A percentile compares a stretch with the other conserved stretches of the same genome.
Evolutionary conservation across 2,797 vertebrate species (phyloP).

Genomic region (Tangara arthus): DNA sequence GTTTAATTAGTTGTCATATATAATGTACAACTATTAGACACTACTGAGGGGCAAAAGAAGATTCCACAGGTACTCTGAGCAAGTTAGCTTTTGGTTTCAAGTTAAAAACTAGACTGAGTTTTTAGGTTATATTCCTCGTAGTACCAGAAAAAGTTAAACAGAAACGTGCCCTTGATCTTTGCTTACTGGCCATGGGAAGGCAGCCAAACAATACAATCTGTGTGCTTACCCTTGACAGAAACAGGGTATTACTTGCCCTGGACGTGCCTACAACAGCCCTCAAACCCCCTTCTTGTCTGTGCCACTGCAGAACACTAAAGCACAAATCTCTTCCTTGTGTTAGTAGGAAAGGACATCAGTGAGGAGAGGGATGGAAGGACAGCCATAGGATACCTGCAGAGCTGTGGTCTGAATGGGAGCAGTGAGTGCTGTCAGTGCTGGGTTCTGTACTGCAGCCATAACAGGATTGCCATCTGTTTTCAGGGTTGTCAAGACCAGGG

Average conservation of each 20-base stretch:
- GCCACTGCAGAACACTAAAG: neutral
- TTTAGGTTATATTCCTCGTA: neutral
- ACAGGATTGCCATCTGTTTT: slow-evolving; percentile 92
- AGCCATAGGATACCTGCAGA: slow-evolving; percentile 83
- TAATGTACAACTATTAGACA: neutral
- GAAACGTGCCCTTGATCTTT: slow-evolving; percentile 36
- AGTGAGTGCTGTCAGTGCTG: slow-evolving; percentile 86
- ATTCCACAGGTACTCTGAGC: neutral
- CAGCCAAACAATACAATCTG: slow-evolving; percentile 19
- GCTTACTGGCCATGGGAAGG: slow-evolving; percentile 9
- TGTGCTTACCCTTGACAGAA: slow-evolving; percentile 46
- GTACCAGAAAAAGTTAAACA: slow-evolving; percentile 21
- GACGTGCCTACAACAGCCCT: neutral
- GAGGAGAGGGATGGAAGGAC: neutral
- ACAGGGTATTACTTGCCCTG: neutral
- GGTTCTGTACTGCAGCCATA: slow-evolving; percentile 91
- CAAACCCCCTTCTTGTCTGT: neutral
- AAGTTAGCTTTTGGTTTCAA: neutral
- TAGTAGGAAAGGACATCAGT: neutral
- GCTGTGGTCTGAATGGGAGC: slow-evolving; percentile 91
- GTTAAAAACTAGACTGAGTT: neutral
- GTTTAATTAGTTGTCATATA: neutral
- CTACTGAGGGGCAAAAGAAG: neutral
- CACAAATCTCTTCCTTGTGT: neutral
- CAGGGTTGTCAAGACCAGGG: slow-evolving; percentile 91